Percentiles rank a stretch among this genome's conserved stretches.
Conservation (phyloP, 2,113 vertebrate species). For the Amazona guildingii region DNA sequence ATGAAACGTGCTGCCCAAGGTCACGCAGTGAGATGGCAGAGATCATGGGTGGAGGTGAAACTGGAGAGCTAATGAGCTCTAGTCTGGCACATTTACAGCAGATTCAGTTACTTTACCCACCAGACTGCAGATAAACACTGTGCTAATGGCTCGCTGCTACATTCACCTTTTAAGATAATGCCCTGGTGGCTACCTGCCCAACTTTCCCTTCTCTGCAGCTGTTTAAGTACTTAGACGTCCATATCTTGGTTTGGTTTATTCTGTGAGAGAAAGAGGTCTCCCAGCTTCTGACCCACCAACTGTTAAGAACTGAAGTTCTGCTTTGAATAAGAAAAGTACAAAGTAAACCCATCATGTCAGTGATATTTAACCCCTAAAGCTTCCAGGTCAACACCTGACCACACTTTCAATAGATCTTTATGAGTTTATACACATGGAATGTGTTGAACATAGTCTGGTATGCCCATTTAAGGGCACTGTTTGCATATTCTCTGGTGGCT, state of each 20-base stretch:
- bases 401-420: neutral
- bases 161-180: neutral
- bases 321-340: neutral
- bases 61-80: neutral
- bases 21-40: neutral
- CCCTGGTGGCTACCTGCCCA: neutral
- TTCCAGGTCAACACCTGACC: neutral
- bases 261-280: neutral
- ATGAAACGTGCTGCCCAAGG: neutral
- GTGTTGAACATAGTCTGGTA: neutral
- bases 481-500: neutral
- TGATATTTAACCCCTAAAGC: neutral
- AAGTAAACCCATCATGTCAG: neutral
- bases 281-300: neutral
- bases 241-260: neutral
- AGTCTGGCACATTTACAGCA: neutral
- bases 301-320: neutral
- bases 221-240: neutral
- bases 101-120: neutral
- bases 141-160: constrained; percentile 39
- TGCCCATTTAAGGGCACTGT: neutral
- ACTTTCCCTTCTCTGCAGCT: neutral
- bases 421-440: neutral
- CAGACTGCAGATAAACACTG: neutral
- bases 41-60: neutral